Conservation (phyloP, 1,140 invertebrate species). For the Caenorhabditis remanei region DNA sequence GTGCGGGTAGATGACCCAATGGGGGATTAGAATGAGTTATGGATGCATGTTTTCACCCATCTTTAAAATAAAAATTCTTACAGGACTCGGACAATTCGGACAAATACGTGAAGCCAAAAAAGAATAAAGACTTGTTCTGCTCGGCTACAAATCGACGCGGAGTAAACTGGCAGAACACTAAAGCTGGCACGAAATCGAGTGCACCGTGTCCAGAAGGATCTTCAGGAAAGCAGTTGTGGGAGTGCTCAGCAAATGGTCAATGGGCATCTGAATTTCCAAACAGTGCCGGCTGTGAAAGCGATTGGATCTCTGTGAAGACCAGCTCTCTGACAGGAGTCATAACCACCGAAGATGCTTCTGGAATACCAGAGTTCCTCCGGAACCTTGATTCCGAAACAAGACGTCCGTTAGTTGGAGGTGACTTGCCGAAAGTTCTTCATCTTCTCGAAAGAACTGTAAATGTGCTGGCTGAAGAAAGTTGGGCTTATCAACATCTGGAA, state of each 20-base stretch:
- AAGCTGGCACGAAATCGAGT: slow-evolving; percentile 34
- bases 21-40: slow-evolving; percentile 33
- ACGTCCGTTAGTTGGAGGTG: slow-evolving; percentile 56
- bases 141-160: slow-evolving; percentile 18
- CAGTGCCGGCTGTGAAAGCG: slow-evolving; percentile 10
- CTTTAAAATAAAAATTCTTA: not conserved
- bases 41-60: not conserved
- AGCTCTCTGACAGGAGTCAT: not conserved
- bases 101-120: not conserved
- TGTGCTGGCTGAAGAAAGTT: slow-evolving; percentile 43
- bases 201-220: slow-evolving; percentile 29
- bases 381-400: slow-evolving; percentile 4
- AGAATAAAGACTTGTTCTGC: slow-evolving; percentile 13
- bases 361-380: slow-evolving; percentile 46
- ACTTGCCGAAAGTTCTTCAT: slow-evolving; percentile 49
- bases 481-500: slow-evolving; percentile 23
- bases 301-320: not conserved
- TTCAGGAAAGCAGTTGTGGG: slow-evolving; percentile 28
- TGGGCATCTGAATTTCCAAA: slow-evolving; percentile 5
- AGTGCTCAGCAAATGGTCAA: not conserved
- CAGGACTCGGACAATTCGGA: slow-evolving; percentile 27
- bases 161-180: slow-evolving; percentile 32
- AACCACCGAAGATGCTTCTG: not conserved
- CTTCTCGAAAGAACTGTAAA: slow-evolving; percentile 55
- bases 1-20: not conserved